Conservation (phyloP, 2,797 vertebrate species). For the Peromyscus attwateri region DNA sequence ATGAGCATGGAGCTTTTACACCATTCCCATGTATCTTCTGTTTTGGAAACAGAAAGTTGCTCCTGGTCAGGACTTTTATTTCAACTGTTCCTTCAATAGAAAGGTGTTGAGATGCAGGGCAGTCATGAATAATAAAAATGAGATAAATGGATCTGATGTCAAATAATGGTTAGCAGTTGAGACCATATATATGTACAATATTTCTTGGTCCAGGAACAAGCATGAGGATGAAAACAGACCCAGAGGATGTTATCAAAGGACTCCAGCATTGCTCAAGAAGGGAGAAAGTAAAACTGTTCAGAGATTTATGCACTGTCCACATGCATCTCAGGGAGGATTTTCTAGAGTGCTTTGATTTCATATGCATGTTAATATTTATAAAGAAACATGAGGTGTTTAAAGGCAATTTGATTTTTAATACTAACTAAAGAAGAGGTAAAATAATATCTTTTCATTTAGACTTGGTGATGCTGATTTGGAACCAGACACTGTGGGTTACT, state of each 20-base stretch:
- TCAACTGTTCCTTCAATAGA: not conserved
- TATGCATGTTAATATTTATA: not conserved
- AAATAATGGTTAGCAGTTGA: not conserved
- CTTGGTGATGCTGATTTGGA: not conserved
- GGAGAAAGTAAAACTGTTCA: not conserved
- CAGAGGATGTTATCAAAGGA: not conserved
- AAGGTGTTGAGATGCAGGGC: not conserved
- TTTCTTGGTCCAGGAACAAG: not conserved
- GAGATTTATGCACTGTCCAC: not conserved
- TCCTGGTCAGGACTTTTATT: not conserved
- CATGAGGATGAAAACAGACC: not conserved
- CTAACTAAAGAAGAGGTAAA: constrained; percentile 31
- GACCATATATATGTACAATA: not conserved
- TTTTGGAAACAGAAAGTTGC: not conserved
- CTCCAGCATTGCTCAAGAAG: not conserved
- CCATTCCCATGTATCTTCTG: not conserved
- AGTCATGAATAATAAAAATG: not conserved
- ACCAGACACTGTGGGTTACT: not conserved
- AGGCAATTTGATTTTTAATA: constrained; percentile 24
- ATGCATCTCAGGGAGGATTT: not conserved
- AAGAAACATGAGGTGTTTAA: constrained; percentile 44
- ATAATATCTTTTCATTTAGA: not conserved
- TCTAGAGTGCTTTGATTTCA: not conserved
- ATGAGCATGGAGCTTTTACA: not conserved
- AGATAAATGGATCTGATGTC: not conserved